Evolutionary conservation across 2,797 vertebrate species (phyloP).

Genomic region (Spea hammondii): DNA sequence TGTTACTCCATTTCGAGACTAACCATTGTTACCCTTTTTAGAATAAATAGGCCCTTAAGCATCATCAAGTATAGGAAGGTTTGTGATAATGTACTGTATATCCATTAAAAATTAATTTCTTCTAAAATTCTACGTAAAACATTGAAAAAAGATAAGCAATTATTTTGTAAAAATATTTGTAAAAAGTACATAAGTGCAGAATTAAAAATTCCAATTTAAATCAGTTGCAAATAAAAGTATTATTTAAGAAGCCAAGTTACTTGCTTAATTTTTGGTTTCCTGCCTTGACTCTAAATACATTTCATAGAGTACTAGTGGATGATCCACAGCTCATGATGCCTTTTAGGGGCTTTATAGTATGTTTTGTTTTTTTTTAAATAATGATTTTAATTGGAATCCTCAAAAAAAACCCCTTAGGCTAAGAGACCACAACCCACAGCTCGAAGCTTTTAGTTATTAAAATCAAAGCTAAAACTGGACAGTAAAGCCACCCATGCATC

Average conservation of each 20-base stretch:
- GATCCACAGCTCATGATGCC: neutral
- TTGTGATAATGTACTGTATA: neutral
- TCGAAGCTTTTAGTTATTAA: no score
- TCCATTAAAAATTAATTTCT: conserved; percentile 7
- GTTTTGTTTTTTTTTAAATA: no score
- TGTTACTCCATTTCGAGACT: no score
- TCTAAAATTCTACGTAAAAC: conserved; percentile 54
- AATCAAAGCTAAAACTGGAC: no score
- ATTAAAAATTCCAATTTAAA: conserved; percentile 70
- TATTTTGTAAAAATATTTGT: conserved; percentile 61
- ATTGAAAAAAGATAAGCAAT: conserved; percentile 60
- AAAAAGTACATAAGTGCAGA: conserved; percentile 71
- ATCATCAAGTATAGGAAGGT: neutral
- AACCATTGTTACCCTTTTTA: no score
- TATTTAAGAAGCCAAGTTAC: conserved; percentile 52
- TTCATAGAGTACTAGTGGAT: neutral
- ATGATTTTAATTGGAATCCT: no score
- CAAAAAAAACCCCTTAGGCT: no score
- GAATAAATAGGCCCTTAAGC: no score
- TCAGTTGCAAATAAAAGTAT: conserved; percentile 64
- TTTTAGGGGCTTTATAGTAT: neutral
- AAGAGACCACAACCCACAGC: no score
- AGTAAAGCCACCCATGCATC: no score
- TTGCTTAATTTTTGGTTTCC: conserved; percentile 60
- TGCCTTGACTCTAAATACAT: conserved; percentile 58